Percentiles rank a stretch among this genome's conserved stretches.
Evolutionary conservation across 2,888 invertebrate species (phyloP).

Genomic region (Exocentrus adspersus): DNA sequence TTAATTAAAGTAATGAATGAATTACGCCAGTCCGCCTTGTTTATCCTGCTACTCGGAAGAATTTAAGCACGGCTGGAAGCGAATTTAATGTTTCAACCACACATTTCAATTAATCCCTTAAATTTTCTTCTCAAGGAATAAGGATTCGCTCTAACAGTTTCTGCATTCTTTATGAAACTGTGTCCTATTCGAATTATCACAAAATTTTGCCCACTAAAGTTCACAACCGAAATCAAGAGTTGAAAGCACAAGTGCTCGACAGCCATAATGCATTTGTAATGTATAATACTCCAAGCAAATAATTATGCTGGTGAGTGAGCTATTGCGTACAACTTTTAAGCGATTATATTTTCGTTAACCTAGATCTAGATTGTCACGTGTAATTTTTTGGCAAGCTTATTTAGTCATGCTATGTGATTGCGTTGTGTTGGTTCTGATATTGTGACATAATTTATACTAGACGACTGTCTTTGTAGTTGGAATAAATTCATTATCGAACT

Average conservation of each 20-base stretch:
- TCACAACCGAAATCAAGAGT: constrained; percentile 4
- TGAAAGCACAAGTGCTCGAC: constrained; percentile 7
- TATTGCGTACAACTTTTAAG: constrained; percentile 24
- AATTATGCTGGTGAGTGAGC: constrained; percentile 8
- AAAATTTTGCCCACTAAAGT: too few relatives aligned
- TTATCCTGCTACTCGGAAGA: background rate
- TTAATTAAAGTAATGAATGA: constrained; percentile 3
- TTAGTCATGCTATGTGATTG: constrained; percentile 4
- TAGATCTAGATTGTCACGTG: constrained; percentile 34
- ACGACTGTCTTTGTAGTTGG: too few relatives aligned
- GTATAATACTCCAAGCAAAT: background rate
- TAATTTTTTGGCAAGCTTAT: constrained; percentile 31
- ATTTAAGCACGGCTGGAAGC: too few relatives aligned
- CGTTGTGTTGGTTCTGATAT: constrained; percentile 5
- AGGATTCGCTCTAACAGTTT: too few relatives aligned
- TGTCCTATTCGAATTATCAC: too few relatives aligned
- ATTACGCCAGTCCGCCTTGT: background rate
- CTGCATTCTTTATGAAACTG: too few relatives aligned
- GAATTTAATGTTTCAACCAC: too few relatives aligned
- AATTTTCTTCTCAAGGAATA: too few relatives aligned
- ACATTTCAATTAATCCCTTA: too few relatives aligned
- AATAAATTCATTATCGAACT: too few relatives aligned
- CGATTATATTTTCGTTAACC: constrained; percentile 32
- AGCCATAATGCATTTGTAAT: background rate
- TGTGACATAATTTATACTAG: background rate